Conservation (phyloP, 2,888 invertebrate genomes). For the Calameuta filiformis region DNA sequence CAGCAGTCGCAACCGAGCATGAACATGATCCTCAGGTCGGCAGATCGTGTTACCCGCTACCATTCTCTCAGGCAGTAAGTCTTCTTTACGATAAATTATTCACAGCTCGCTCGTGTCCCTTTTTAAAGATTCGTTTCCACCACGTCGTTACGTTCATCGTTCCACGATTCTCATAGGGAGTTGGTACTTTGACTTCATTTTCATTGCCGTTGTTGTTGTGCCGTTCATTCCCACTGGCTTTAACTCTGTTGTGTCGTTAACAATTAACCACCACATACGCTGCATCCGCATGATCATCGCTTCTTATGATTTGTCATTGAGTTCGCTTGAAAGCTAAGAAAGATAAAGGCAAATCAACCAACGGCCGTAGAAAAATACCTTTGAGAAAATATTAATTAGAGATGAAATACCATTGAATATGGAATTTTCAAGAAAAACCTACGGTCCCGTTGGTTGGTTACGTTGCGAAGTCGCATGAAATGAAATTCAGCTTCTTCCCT, state of each 20-base stretch:
- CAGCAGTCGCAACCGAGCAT: slow-evolving; percentile 50
- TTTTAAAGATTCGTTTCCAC: slow-evolving; percentile 2
- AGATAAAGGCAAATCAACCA: background rate
- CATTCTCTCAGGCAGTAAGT: slow-evolving; percentile 62
- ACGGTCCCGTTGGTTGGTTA: background rate
- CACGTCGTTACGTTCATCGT: background rate
- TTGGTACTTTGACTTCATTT: background rate
- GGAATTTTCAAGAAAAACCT: background rate
- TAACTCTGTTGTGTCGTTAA: slow-evolving; percentile 4
- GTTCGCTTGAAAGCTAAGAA: background rate
- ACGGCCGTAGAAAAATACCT: background rate
- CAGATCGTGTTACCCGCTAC: slow-evolving; percentile 57
- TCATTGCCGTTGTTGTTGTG: background rate
- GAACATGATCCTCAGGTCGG: slow-evolving; percentile 59
- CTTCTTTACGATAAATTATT: slow-evolving; percentile 7
- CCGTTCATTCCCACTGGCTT: background rate
- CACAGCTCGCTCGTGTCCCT: background rate
- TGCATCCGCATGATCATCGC: background rate
- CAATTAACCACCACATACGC: background rate
- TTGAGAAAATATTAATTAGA: background rate
- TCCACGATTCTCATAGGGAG: background rate
- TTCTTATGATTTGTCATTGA: background rate
- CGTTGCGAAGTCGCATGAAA: background rate
- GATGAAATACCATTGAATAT: background rate
- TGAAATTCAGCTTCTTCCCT: background rate